Evolutionary conservation across 2,113 vertebrate genomes (phyloP), one percentile per base, ranked within the genome.

Genomic region (Aegotheles bennettii): DNA sequence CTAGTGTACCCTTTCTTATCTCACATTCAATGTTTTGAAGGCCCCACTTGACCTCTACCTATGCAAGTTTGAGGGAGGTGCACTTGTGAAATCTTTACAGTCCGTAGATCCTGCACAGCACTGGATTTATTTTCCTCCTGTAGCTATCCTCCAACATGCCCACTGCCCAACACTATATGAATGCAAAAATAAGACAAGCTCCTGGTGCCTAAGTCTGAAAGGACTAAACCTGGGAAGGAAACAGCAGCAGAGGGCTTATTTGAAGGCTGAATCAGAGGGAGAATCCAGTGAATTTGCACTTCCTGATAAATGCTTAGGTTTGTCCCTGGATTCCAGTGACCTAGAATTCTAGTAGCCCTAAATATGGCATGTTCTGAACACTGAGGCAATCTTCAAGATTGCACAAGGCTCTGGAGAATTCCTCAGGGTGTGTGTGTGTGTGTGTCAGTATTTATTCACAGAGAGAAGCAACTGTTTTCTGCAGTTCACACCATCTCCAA

Each of bases 291-390:
- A 47, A 43, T n/a, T 63, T 79, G 5, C 8, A 11, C 16, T 61
- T 25, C 45, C 20, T 29, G 1, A 23, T 43, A n/a, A 42, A 48
- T 1, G 4, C 14, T n/a, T 63, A 16, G 0, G 1, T 80, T 56
- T 89, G 23, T 23, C 43, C 15, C 61, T 38, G 38, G 25, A 26
- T 53, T 38, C 35, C 43, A 40, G 33, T 40, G 43, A 59, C 15
- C 14, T n/a, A n/a, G n/a, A n/a, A n/a, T n/a, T n/a, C n/a, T n/a
- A n/a, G 29, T 38, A 71, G 29, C 10, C 33, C 29, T 35, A 24
- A 43, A 28, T 43, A 12, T 1, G 2, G 5, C 10, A 10, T 0
- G 0, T 35, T 45, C 63, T 43, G 31, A 48, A 16, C 19, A 31
- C 31, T 16, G 31, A 26, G 36, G 21, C 25, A 57, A 54, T 13